Evolutionary conservation across 2,113 vertebrate genomes (phyloP).

Genomic region (Microtus ochrogaster): DNA sequence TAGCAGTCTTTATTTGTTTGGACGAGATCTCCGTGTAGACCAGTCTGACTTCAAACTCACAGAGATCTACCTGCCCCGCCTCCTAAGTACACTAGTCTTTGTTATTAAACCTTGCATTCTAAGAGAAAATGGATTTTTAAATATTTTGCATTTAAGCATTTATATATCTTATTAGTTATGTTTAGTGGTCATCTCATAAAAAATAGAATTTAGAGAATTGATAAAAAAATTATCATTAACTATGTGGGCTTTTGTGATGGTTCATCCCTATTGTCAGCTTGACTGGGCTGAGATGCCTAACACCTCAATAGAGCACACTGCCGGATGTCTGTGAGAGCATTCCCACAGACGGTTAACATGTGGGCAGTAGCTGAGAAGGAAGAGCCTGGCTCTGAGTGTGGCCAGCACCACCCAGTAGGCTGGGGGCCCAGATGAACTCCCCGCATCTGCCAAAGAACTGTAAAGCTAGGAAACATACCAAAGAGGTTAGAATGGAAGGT

Average conservation of each 20-base stretch:
- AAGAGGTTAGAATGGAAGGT: background rate
- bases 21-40: background rate
- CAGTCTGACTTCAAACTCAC: background rate
- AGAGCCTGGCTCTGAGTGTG: background rate
- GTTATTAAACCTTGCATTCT: slow-evolving; percentile 29
- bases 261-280: background rate
- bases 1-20: background rate
- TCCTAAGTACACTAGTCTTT: background rate
- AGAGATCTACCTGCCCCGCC: background rate
- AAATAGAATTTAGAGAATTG: slow-evolving; percentile 44
- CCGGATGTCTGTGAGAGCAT: background rate
- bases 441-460: slow-evolving; percentile 45
- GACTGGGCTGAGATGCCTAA: background rate
- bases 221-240: slow-evolving; percentile 21
- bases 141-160: slow-evolving; percentile 7
- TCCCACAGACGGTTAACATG: background rate
- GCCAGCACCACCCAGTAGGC: background rate
- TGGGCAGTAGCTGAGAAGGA: background rate
- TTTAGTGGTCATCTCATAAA: background rate
- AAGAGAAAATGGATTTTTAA: slow-evolving; percentile 45
- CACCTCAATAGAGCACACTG: background rate
- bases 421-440: background rate
- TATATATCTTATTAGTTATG: background rate
- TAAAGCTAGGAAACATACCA: background rate
- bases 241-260: background rate